Percentiles rank a stretch among this genome's conserved stretches.
These are phyloP conservation scores for Desoria tigrina DNA, from an alignment of 2,888 invertebrate genomes.

Conservation along the genomic window DNA sequence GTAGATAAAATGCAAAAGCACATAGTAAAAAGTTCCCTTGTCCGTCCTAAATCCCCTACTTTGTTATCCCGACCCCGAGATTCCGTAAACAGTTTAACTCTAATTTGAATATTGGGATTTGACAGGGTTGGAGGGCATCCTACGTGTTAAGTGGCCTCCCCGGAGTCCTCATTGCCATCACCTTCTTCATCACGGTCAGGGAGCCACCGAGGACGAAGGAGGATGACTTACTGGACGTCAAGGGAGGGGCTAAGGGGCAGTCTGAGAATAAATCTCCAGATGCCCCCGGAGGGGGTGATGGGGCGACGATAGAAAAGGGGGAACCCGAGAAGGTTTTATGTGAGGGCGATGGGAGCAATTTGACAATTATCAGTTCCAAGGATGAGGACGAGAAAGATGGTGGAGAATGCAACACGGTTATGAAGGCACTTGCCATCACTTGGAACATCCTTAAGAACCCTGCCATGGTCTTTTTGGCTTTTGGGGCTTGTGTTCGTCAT, in stretches of 20 bases:
- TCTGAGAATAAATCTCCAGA: too few relatives aligned
- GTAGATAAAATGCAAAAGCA: too few relatives aligned
- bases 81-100: neutral
- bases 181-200: constrained; percentile 73
- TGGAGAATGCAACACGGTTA: neutral
- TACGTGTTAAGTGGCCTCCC: constrained; percentile 78
- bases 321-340: neutral
- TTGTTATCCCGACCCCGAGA: neutral
- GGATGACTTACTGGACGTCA: neutral
- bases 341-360: too few relatives aligned
- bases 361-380: neutral
- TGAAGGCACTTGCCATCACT: neutral
- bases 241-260: too few relatives aligned
- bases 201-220: constrained; percentile 64
- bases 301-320: neutral
- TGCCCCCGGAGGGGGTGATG: neutral
- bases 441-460: constrained; percentile 62
- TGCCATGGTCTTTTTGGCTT: constrained; percentile 73
- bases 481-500: constrained; percentile 86
- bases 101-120: constrained; percentile 17
- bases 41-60: too few relatives aligned
- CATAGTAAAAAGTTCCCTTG: too few relatives aligned
- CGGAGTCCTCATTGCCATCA: constrained; percentile 68
- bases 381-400: neutral
- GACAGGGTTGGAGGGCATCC: constrained; percentile 78